Evolutionary conservation across 64 coral and sea anemone species (phyloP), one percentile per base, ranked within the genome.

Genomic region (Dendrophyllia cribrosa): DNA sequence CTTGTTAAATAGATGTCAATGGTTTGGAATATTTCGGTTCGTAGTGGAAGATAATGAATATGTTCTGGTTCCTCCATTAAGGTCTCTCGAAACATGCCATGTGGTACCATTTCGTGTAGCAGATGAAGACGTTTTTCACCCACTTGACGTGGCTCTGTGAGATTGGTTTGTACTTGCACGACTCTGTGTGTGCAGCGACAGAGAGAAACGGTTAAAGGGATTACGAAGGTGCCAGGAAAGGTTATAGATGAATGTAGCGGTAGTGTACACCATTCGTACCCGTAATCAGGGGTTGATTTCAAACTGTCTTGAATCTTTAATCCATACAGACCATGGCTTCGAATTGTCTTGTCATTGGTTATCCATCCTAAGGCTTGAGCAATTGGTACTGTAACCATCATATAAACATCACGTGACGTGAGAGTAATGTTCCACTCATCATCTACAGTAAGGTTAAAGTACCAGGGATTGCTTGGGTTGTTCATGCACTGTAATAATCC

Each of bases 1-100:
- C 56, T 62, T 19, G 79, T 82, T 82, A 82, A 82, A 58, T 62
- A 61, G 56, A 82, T 58, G 16, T 78, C 7, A 52, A 78, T 45
- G 4, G 46, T 78, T 19, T 78, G 75, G 46, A 51, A 78, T 2
- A 22, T 78, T 12, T 78, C 51, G 20, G 47, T 58, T 5, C 43
- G 75, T 17, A 78, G 13, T 21, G 46, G 75, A 7, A 78, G 46
- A n/a, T 51, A 78, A 17, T 50, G 4, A 19, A 34, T 10, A 20
- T 15, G 75, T n/a, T 51, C 16, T 78, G 4, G 16, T 12, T 78
- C 2, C 11, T 78, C 75, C 12, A 58, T 13, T 23, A 51, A 1
- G 7, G 75, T 51, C 17, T 78, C 53, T 48, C 75, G 46, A 58
- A 78, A 78, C 8, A 20, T 78, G 9, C 75, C 75, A 78, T 25